These are phyloP conservation scores for Uloborus plumipes DNA, from an alignment of 2,888 invertebrate species.

Conservation along the genomic window DNA sequence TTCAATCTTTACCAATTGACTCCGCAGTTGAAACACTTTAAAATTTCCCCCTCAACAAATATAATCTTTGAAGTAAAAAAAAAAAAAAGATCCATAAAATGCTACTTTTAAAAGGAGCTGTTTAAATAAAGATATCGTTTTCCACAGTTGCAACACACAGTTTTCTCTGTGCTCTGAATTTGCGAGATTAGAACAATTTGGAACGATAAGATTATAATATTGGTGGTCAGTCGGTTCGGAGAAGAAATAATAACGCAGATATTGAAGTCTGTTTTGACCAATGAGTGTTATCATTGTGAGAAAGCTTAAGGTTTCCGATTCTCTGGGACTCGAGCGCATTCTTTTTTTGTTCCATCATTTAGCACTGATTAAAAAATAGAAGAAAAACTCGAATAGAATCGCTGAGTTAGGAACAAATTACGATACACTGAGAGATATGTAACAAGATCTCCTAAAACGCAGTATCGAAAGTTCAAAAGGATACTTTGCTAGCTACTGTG, in stretches of 20 bases:
- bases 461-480: no score
- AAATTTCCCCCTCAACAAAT: no score
- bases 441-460: no score
- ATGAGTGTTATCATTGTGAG: constrained; percentile 58
- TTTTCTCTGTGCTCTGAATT: constrained; percentile 19
- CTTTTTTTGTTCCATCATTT: constrained; percentile 13
- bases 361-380: constrained; percentile 26
- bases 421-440: no score
- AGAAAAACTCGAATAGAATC: background rate
- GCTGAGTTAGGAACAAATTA: no score
- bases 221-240: constrained; percentile 3
- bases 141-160: constrained; percentile 14
- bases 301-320: constrained; percentile 53
- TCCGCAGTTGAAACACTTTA: no score
- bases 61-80: no score
- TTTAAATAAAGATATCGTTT: background rate
- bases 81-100: background rate
- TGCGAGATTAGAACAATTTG: constrained; percentile 36
- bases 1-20: no score
- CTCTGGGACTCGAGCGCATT: constrained; percentile 27
- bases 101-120: background rate
- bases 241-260: constrained; percentile 48
- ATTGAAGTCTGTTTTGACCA: constrained; percentile 54
- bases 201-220: constrained; percentile 32
- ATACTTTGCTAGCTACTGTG: no score